Evolutionary conservation across 1,140 invertebrate species (phyloP).

Genomic region (Eulimnadia texana): DNA sequence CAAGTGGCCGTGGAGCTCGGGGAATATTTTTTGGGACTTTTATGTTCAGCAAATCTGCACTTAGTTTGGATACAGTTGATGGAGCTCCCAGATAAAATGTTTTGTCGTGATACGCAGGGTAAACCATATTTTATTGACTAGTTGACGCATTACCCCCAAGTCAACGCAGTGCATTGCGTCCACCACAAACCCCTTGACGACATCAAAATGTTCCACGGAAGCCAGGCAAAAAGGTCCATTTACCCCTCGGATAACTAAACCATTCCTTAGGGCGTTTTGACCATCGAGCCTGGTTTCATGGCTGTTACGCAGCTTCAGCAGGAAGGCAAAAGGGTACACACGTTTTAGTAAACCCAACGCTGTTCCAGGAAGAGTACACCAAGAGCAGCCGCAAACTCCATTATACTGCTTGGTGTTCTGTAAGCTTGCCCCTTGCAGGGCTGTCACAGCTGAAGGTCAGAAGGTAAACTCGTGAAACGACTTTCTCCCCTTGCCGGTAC

Average conservation of each 20-base stretch:
- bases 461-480: background rate
- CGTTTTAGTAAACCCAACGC: background rate
- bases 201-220: background rate
- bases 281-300: background rate
- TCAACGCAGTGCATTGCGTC: conserved; percentile 1
- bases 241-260: background rate
- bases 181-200: background rate
- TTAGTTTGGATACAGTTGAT: background rate
- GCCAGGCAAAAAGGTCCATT: background rate
- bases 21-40: background rate
- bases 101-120: background rate
- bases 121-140: background rate
- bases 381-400: background rate
- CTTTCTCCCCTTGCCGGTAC: background rate
- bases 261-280: background rate
- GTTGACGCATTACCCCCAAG: background rate
- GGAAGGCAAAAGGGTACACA: background rate
- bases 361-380: background rate
- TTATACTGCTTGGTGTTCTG: background rate
- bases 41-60: too few species aligned
- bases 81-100: background rate
- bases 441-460: background rate
- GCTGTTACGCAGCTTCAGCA: background rate
- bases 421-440: background rate
- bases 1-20: background rate